A percentile compares a stretch with the other conserved stretches of the same genome.
Conservation (phyloP, 2,888 invertebrate species). For the Julus scanicus region DNA sequence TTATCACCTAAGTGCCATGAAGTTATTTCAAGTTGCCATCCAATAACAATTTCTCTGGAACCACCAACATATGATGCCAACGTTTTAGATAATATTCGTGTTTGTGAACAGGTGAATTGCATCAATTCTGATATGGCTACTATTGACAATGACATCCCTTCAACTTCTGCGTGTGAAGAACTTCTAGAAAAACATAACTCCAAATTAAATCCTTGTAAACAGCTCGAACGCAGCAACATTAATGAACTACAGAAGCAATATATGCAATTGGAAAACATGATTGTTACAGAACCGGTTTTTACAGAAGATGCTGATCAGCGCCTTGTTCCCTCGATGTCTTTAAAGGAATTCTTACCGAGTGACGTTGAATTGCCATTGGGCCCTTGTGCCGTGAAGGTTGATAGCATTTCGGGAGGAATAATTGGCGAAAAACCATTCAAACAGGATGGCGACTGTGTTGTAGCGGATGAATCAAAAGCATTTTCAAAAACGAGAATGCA, state of each 20-base stretch:
- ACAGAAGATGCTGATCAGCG: background rate
- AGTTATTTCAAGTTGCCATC: background rate
- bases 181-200: background rate
- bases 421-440: background rate
- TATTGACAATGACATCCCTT: background rate
- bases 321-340: background rate
- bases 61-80: background rate
- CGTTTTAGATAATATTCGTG: background rate
- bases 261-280: slow-evolving; percentile 10
- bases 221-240: background rate
- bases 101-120: background rate
- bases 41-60: background rate
- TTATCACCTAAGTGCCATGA: background rate
- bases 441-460: background rate
- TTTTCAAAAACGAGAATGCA: background rate
- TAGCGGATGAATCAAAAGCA: background rate
- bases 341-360: background rate
- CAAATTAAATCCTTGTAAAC: background rate
- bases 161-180: background rate
- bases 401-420: background rate
- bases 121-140: background rate
- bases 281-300: background rate
- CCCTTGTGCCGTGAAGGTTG: background rate
- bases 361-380: background rate
- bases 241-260: background rate